Evolutionary conservation across 2,888 invertebrate species (phyloP), one percentile per base, ranked within the genome.

Genomic region (Leptinotarsa juncta): DNA sequence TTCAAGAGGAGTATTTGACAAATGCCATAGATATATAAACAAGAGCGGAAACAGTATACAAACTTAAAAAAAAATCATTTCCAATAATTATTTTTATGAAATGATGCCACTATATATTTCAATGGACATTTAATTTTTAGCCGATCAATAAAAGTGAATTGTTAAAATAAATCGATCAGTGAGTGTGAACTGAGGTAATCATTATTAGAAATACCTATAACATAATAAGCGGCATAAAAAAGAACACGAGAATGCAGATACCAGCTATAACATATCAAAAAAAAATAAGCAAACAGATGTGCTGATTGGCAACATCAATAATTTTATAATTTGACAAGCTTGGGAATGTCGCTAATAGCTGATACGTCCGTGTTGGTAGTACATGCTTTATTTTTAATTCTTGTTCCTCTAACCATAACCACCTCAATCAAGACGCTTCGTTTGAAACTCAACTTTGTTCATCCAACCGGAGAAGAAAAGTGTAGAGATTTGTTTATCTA

Each of bases 251-350:
- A 62, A 62, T 62, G 62, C 62, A 62, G 32, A 42, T 62, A 62
- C 10, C 42, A 62, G 32, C 32, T n/a, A 62, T 16, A 16, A 60
- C 15, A 32, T 57, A 69, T 69, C 4, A 5, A 42, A 57, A 69
- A 68, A 68, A 48, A 23, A 57, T 57, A 12, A 57, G 23, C 42
- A 69, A 69, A 48, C 69, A 69, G 69, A 69, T 69, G 69, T 69
- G 57, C 69, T 69, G 57, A 69, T 69, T 48, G 53, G 42, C 42
- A 57, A 57, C 69, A 69, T 69, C 69, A 57, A 69, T 69, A 69
- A 57, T 60, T 57, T 16, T 20, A 55, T 48, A 42, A 57, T 69
- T 48, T 57, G 57, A 62, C 62, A 62, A 57, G 69, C 69, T 57
- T 51, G 57, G 48, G 69, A 69, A 69, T 69, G 69, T 69, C 69